A percentile compares a stretch with the other conserved stretches of the same genome.
phyloP scores from a whole-genome alignment of 2,113 vertebrate species.

The Eublepharis macularius region DNA sequence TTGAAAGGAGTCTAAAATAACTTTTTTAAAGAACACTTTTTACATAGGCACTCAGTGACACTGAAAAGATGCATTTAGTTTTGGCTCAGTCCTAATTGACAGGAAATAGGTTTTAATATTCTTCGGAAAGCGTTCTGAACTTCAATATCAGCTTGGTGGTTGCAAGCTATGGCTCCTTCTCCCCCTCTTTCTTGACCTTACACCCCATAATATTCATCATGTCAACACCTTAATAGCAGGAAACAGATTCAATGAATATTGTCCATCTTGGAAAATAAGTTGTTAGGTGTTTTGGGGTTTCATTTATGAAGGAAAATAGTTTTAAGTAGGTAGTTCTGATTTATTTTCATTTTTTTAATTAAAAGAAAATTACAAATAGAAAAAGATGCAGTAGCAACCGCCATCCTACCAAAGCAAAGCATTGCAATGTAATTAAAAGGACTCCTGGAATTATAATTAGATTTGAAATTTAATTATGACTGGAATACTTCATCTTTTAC shows the following conservation, averaged over 20 bases:
- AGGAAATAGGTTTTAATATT: neutral
- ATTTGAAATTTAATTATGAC: slow-evolving; percentile 82
- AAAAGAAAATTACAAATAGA: slow-evolving; percentile 81
- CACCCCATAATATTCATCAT: neutral
- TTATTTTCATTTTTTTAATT: slow-evolving; percentile 84
- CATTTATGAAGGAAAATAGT: slow-evolving; percentile 69
- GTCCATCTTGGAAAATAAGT: slow-evolving; percentile 15
- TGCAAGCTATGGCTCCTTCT: neutral
- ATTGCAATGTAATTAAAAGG: slow-evolving; percentile 79
- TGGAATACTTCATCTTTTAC: slow-evolving; percentile 69
- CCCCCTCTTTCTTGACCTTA: neutral
- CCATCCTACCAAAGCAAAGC: slow-evolving; percentile 76
- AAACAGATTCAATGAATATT: slow-evolving; percentile 57
- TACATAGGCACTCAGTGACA: neutral
- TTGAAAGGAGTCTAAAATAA: neutral
- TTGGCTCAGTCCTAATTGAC: neutral
- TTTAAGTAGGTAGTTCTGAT: slow-evolving; percentile 72
- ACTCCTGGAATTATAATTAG: slow-evolving; percentile 79
- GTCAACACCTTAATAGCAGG: neutral
- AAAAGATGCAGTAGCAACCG: slow-evolving; percentile 74
- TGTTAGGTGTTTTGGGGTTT: slow-evolving; percentile 54
- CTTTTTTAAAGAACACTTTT: neutral
- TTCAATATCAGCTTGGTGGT: neutral
- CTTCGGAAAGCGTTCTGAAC: neutral
- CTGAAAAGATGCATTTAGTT: too few relatives aligned